Evolutionary conservation across 1,140 invertebrate genomes (phyloP).

Genomic region (Batillaria attramentaria): DNA sequence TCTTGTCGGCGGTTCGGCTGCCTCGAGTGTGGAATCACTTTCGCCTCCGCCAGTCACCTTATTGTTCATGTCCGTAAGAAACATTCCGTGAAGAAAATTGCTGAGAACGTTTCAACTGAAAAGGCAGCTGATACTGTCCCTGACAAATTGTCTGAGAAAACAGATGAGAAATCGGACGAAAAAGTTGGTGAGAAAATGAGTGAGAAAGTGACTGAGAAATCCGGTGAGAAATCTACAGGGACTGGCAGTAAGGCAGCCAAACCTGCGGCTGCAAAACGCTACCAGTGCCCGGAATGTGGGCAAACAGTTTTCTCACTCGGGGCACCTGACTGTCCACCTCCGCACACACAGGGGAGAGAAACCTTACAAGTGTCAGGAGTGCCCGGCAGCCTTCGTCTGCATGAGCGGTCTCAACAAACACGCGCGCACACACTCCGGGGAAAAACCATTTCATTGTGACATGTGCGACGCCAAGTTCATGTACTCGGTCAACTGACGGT

Average conservation of each 20-base stretch:
- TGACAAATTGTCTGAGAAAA: too few relatives aligned
- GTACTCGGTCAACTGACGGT: slow-evolving; percentile 18
- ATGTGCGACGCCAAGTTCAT: slow-evolving; percentile 10
- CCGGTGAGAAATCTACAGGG: too few relatives aligned
- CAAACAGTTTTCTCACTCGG: not conserved
- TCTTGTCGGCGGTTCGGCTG: too few relatives aligned
- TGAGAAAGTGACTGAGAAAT: too few relatives aligned
- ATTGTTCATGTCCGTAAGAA: too few relatives aligned
- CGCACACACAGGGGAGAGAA: not conserved
- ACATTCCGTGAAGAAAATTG: too few relatives aligned
- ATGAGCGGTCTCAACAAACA: not conserved
- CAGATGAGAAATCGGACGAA: too few relatives aligned
- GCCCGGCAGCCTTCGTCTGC: not conserved
- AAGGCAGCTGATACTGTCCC: too few relatives aligned
- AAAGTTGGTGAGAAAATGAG: too few relatives aligned
- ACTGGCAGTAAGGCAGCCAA: not conserved
- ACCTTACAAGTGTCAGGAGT: slow-evolving; percentile 8
- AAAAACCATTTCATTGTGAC: slow-evolving; percentile 25
- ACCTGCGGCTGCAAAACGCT: not conserved
- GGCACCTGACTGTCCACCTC: not conserved
- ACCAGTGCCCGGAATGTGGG: not conserved
- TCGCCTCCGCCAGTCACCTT: too few relatives aligned
- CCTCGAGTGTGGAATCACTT: too few relatives aligned
- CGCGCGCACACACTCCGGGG: not conserved
- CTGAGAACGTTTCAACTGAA: too few relatives aligned